A percentile compares a stretch with the other conserved stretches of the same genome.
phyloP scores from a whole-genome alignment of 2,888 invertebrate genomes.

The Hirtodrosophila cameraria region DNA sequence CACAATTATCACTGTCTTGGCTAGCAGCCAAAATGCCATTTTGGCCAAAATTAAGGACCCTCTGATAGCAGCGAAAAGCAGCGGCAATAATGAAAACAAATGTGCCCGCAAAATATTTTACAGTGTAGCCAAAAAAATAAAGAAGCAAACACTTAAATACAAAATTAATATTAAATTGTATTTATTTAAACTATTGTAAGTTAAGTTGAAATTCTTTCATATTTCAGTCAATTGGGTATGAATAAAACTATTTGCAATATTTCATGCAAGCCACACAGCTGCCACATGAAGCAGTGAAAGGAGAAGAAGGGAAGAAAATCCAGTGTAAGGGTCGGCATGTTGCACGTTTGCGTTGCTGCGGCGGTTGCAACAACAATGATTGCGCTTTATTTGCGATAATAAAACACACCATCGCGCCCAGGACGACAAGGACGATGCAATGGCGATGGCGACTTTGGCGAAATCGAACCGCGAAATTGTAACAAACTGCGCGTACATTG shows the following conservation, averaged over 20 bases:
- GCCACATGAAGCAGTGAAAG: slow-evolving; percentile 40
- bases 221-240: slow-evolving; percentile 70
- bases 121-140: too few relatives aligned
- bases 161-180: slow-evolving; percentile 47
- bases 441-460: slow-evolving; percentile 46
- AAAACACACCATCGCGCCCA: slow-evolving; percentile 76
- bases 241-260: slow-evolving; percentile 79
- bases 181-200: slow-evolving; percentile 4
- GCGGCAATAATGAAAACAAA: slow-evolving; percentile 67
- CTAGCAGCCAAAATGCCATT: slow-evolving; percentile 39
- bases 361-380: slow-evolving; percentile 78
- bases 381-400: slow-evolving; percentile 81
- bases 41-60: slow-evolving; percentile 30
- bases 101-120: slow-evolving; percentile 44
- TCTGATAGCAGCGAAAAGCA: slow-evolving; percentile 6
- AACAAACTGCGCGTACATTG: slow-evolving; percentile 76
- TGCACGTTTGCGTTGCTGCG: slow-evolving; percentile 41
- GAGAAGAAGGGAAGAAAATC: slow-evolving; percentile 64
- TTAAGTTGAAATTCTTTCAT: slow-evolving; percentile 43
- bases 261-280: slow-evolving; percentile 58
- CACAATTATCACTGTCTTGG: slow-evolving; percentile 62
- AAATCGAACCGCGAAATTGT: slow-evolving; percentile 77
- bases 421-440: slow-evolving; percentile 37
- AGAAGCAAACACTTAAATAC: slow-evolving; percentile 27
- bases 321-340: slow-evolving; percentile 29